Conservation (phyloP, 2,797 vertebrate species). For the Eulemur albifrons region DNA sequence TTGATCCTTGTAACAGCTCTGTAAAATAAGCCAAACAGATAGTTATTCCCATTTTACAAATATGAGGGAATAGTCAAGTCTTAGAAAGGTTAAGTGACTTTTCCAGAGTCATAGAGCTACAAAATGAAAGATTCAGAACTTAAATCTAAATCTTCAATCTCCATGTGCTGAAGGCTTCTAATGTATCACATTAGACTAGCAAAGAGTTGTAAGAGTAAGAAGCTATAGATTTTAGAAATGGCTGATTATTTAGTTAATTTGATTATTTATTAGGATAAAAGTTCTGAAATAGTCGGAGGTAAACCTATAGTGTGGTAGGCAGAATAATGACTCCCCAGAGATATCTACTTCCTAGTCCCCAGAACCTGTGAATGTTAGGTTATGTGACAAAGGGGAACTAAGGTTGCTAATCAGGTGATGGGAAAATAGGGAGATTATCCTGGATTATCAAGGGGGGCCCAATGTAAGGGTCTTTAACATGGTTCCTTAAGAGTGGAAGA, state of each 20-base stretch:
- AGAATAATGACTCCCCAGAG: neutral
- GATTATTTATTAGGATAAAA: neutral
- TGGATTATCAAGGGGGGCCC: neutral
- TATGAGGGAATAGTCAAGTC: neutral
- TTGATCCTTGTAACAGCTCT: neutral
- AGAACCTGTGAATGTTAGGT: neutral
- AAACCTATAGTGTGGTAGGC: neutral
- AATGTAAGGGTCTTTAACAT: neutral
- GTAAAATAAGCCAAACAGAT: neutral
- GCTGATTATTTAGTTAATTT: neutral
- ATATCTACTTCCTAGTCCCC: neutral
- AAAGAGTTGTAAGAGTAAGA: neutral
- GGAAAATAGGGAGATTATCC: neutral
- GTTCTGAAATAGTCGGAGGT: neutral
- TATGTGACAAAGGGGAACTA: neutral
- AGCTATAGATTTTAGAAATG: neutral
- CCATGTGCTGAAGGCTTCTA: neutral
- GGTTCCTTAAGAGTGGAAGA: neutral
- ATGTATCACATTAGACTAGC: neutral
- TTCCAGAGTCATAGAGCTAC: neutral
- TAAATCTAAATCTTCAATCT: neutral
- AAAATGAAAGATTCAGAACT: constrained; percentile 19
- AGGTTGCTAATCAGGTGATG: neutral
- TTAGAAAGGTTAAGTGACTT: neutral
- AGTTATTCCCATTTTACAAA: constrained; percentile 19